Evolutionary conservation across 2,113 vertebrate genomes (phyloP).

Genomic region (Dicentrarchus labrax): DNA sequence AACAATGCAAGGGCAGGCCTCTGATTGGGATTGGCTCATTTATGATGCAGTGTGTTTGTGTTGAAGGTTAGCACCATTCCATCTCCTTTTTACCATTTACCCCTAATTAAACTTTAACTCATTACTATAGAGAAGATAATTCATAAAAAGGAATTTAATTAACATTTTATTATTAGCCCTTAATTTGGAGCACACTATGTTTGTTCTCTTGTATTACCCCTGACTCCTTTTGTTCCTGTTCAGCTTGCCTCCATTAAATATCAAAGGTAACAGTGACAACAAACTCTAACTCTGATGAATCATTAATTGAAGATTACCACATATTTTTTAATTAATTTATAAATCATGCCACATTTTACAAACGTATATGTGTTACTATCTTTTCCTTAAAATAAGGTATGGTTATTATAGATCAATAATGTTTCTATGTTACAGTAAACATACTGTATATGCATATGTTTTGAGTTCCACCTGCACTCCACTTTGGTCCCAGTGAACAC

Average conservation of each 20-base stretch:
- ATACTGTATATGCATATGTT: conserved; percentile 2
- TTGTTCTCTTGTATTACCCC: conserved; percentile 70
- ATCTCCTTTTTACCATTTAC: conserved; percentile 66
- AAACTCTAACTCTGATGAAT: conserved; percentile 61
- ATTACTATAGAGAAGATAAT: conserved; percentile 74
- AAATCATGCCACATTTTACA: conserved; percentile 10
- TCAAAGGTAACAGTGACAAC: conserved; percentile 77
- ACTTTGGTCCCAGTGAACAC: conserved; percentile 66
- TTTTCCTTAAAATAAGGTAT: not conserved
- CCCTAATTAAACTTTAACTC: conserved; percentile 83
- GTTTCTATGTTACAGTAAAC: not conserved
- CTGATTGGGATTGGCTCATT: conserved; percentile 60
- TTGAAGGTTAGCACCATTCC: conserved; percentile 72
- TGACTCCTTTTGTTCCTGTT: conserved; percentile 71
- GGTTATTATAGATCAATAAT: not conserved
- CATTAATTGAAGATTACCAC: conserved; percentile 57
- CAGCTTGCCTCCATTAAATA: conserved; percentile 76
- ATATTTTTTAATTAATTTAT: conserved; percentile 34
- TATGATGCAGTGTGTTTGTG: conserved; percentile 67
- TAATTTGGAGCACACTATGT: conserved; percentile 75
- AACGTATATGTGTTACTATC: not conserved
- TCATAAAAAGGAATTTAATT: conserved; percentile 80
- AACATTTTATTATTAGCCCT: conserved; percentile 79
- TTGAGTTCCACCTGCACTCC: conserved; percentile 62
- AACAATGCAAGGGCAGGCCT: conserved; percentile 43